These are phyloP conservation scores for Arnoldichthys spilopterus DNA, from an alignment of 2,797 vertebrate species.

Conservation along the genomic window DNA sequence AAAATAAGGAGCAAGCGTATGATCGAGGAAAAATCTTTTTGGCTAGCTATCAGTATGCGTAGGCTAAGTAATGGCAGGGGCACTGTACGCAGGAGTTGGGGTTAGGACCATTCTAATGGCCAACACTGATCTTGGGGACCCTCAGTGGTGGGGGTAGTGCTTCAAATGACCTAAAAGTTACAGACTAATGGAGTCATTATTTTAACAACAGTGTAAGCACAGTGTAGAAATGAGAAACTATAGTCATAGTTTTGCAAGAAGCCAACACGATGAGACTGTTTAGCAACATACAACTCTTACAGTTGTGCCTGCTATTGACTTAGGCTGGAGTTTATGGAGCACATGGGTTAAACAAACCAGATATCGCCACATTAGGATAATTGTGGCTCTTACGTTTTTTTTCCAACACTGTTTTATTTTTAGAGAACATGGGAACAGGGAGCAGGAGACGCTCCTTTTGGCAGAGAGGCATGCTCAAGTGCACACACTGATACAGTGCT, in stretches of 20 bases:
- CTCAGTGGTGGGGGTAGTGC: too few relatives aligned
- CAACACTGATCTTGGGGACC: too few relatives aligned
- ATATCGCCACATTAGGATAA: slow-evolving; percentile 45
- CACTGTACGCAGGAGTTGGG: too few relatives aligned
- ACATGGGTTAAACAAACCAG: slow-evolving; percentile 12
- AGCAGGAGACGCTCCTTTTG: slow-evolving; percentile 53
- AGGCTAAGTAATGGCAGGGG: neutral
- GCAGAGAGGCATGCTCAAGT: slow-evolving; percentile 49
- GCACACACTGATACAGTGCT: slow-evolving; percentile 43
- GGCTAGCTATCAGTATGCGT: neutral
- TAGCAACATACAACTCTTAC: neutral
- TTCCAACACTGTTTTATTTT: slow-evolving; percentile 51
- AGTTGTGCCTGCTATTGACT: neutral
- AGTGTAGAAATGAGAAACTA: neutral
- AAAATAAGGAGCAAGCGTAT: slow-evolving; percentile 15
- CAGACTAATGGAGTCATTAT: neutral
- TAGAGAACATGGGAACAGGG: slow-evolving; percentile 58
- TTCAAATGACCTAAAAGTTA: neutral
- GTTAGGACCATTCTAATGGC: too few relatives aligned
- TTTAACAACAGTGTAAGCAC: neutral
- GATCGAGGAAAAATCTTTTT: neutral
- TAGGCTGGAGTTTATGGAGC: neutral
- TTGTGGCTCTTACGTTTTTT: slow-evolving; percentile 26
- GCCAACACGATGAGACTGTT: neutral
- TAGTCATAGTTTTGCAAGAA: neutral